phyloP scores from a whole-genome alignment of 2,888 invertebrate species.

The Diaprepes abbreviatus region DNA sequence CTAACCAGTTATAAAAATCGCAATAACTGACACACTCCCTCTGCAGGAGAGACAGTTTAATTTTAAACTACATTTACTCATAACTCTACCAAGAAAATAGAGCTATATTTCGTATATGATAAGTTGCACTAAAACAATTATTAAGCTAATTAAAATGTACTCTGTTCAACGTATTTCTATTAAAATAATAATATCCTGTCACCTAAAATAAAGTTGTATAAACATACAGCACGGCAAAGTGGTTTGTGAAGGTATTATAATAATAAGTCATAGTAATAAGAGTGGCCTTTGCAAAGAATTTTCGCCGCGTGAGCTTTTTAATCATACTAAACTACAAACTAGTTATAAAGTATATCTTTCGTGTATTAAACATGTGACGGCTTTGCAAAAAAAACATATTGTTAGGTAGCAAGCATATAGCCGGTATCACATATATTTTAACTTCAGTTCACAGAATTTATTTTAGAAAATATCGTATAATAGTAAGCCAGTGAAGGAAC shows the following conservation, averaged over 20 bases:
- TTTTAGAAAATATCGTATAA: too few relatives aligned
- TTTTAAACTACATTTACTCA: constrained; percentile 26
- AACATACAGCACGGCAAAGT: constrained; percentile 25
- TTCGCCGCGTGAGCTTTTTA: constrained; percentile 46
- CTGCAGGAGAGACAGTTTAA: constrained; percentile 24
- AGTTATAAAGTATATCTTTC: constrained; percentile 20
- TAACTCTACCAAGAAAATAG: constrained; percentile 10
- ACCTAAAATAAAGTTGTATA: constrained; percentile 37
- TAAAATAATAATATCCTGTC: constrained; percentile 45
- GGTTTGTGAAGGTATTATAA: constrained; percentile 15
- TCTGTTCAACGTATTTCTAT: constrained; percentile 20
- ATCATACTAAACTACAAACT: constrained; percentile 28
- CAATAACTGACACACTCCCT: constrained; percentile 33
- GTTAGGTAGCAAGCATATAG: neutral
- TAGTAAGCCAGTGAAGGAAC: too few relatives aligned
- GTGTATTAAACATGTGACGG: constrained; percentile 18
- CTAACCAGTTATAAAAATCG: too few relatives aligned
- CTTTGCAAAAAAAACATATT: neutral
- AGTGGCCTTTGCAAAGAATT: constrained; percentile 32
- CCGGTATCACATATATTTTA: too few relatives aligned
- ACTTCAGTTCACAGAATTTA: neutral
- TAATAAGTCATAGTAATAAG: constrained; percentile 24
- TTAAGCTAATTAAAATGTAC: constrained; percentile 35
- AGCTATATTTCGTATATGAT: constrained; percentile 13
- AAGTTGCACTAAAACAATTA: constrained; percentile 25